Evolutionary conservation across 2,888 invertebrate genomes (phyloP).

Genomic region (Heliconius ethilla): DNA sequence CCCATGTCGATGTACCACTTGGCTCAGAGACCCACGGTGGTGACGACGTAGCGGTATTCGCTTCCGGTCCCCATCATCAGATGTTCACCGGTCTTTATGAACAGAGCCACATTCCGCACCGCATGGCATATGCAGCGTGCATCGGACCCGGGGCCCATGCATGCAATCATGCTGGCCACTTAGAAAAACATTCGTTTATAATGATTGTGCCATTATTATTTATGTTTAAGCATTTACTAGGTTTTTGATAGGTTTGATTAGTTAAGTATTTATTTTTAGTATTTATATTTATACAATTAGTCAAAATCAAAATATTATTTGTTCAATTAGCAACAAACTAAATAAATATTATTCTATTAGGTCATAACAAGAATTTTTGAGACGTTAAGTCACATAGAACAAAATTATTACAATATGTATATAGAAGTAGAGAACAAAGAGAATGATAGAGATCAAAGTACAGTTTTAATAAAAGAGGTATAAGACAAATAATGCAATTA

Average conservation of each 20-base stretch:
- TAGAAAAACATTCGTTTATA: neutral
- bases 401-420: no score
- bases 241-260: neutral
- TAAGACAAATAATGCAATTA: neutral
- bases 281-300: neutral
- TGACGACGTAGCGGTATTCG: conserved; percentile 90
- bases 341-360: no score
- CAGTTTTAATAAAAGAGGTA: neutral
- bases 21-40: conserved; percentile 87
- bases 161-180: conserved; percentile 27
- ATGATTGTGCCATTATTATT: neutral
- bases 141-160: conserved; percentile 80
- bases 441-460: neutral
- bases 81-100: conserved; percentile 89
- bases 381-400: no score
- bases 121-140: conserved; percentile 87
- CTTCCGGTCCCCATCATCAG: conserved; percentile 86
- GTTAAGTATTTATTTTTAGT: neutral
- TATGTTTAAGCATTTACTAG: neutral
- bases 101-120: conserved; percentile 89
- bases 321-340: neutral
- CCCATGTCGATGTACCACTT: conserved; percentile 80
- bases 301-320: neutral
- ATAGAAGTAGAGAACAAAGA: no score
- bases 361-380: no score